phyloP scores from a whole-genome alignment of 30 jellyfish, hydroid and myxozoan genomes.

The Pelagia noctiluca region DNA sequence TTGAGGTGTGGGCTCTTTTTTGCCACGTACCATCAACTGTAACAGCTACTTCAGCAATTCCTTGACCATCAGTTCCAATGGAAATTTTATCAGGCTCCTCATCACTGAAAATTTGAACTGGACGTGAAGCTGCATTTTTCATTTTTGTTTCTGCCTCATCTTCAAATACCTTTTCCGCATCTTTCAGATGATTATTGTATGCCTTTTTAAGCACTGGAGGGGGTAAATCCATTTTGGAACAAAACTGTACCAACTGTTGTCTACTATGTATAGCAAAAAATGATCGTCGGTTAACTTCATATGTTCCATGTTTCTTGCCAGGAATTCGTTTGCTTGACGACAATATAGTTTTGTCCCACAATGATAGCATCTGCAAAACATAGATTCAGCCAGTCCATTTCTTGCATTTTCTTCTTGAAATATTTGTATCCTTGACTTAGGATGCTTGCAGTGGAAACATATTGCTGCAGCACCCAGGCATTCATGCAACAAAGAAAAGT shows the following conservation, averaged over 20 bases:
- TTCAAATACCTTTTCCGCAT: not conserved
- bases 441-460: slow-evolving; percentile 14
- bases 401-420: not conserved
- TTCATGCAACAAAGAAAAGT: slow-evolving; percentile 12
- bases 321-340: slow-evolving; percentile 14
- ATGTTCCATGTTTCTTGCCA: slow-evolving; percentile 38
- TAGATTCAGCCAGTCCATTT: slow-evolving; percentile 15
- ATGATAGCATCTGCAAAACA: not conserved
- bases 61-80: slow-evolving; percentile 1
- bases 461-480: slow-evolving; percentile 1
- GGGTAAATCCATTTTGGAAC: slow-evolving; percentile 33
- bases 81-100: slow-evolving; percentile 4
- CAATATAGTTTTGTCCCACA: slow-evolving; percentile 3
- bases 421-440: not conserved
- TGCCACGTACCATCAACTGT: too few species aligned
- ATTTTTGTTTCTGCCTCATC: slow-evolving; percentile 18
- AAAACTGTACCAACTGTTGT: slow-evolving; percentile 12
- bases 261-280: slow-evolving; percentile 16
- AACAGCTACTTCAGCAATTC: slow-evolving; percentile 19
- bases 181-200: slow-evolving; percentile 24
- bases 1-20: slow-evolving; percentile 39
- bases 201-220: slow-evolving; percentile 21
- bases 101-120: not conserved
- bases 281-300: slow-evolving; percentile 24
- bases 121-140: slow-evolving; percentile 25